These are phyloP conservation scores for Spodoptera exigua DNA, from an alignment of 2,888 invertebrate genomes.

Conservation along the genomic window DNA sequence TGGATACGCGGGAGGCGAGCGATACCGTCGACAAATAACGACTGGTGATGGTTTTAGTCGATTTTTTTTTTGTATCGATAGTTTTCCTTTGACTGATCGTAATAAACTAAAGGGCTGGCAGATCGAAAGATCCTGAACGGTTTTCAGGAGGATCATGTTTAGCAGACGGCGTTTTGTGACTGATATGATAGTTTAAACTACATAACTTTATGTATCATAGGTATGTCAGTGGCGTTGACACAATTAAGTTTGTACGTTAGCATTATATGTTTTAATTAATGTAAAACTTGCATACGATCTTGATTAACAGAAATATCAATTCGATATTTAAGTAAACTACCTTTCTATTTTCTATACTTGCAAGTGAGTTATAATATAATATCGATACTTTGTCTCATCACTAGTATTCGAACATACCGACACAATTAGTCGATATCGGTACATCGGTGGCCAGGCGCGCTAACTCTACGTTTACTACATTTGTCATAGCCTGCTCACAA, in stretches of 20 bases:
- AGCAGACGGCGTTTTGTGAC: too few relatives aligned
- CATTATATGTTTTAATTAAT: too few relatives aligned
- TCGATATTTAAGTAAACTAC: too few relatives aligned
- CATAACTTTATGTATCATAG: too few relatives aligned
- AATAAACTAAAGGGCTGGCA: too few relatives aligned
- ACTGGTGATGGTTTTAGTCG: conserved; percentile 64
- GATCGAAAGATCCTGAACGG: too few relatives aligned
- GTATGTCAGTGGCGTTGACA: too few relatives aligned
- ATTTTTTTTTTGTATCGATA: conserved; percentile 52
- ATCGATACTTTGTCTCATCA: conserved; percentile 57
- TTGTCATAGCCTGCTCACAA: conserved; percentile 74
- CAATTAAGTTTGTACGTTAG: too few relatives aligned
- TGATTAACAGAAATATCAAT: too few relatives aligned
- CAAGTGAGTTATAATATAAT: not conserved
- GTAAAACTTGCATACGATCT: too few relatives aligned
- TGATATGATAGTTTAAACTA: too few relatives aligned
- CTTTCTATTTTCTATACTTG: not conserved
- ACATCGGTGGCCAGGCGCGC: conserved; percentile 69
- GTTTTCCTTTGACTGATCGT: not conserved
- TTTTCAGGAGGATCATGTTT: too few relatives aligned
- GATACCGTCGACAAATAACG: conserved; percentile 82
- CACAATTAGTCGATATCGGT: conserved; percentile 83
- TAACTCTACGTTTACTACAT: conserved; percentile 81
- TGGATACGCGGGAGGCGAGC: conserved; percentile 76
- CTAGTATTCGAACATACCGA: conserved; percentile 72